Evolutionary conservation across 2,797 vertebrate species (phyloP).

Genomic region (Poeciliopsis presidionis): DNA sequence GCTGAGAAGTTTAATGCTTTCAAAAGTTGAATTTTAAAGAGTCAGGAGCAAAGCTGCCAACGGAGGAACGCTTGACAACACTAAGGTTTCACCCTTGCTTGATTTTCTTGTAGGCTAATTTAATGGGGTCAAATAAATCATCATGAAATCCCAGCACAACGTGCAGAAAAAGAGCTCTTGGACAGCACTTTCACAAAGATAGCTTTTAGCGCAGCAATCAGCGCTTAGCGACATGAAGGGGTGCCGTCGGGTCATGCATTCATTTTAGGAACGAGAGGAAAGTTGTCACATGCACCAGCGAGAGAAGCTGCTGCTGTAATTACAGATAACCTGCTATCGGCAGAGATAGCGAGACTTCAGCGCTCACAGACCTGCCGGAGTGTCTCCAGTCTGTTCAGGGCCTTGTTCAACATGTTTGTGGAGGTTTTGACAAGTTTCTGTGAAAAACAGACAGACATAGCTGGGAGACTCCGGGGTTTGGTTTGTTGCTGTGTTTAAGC

Average conservation of each 20-base stretch:
- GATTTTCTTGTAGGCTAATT: conserved; percentile 52
- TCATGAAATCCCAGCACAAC: conserved; percentile 52
- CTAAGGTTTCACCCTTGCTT: conserved; percentile 38
- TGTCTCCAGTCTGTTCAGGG: conserved; percentile 67
- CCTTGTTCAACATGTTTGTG: conserved; percentile 74
- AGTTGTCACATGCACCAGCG: conserved; percentile 64
- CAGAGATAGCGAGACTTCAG: conserved; percentile 64
- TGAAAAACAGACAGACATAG: conserved; percentile 44
- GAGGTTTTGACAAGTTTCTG: conserved; percentile 73
- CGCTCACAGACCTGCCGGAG: conserved; percentile 50
- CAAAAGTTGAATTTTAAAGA: conserved; percentile 41
- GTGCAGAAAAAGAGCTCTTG: conserved; percentile 59
- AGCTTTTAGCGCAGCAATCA: conserved; percentile 71
- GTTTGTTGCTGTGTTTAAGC: conserved; percentile 63
- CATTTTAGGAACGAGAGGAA: conserved; percentile 67
- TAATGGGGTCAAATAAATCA: conserved; percentile 56
- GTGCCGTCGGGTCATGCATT: conserved; percentile 61
- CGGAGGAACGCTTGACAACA: conserved; percentile 50
- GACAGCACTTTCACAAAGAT: conserved; percentile 65
- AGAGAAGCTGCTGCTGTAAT: conserved; percentile 68
- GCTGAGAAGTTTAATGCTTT: conserved; percentile 28
- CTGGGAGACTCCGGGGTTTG: conserved; percentile 51
- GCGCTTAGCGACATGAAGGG: conserved; percentile 51
- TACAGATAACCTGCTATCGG: conserved; percentile 76
- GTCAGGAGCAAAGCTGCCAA: conserved; percentile 30